phyloP scores from a whole-genome alignment of 2,797 vertebrate genomes.

The Malurus leucopterus region DNA sequence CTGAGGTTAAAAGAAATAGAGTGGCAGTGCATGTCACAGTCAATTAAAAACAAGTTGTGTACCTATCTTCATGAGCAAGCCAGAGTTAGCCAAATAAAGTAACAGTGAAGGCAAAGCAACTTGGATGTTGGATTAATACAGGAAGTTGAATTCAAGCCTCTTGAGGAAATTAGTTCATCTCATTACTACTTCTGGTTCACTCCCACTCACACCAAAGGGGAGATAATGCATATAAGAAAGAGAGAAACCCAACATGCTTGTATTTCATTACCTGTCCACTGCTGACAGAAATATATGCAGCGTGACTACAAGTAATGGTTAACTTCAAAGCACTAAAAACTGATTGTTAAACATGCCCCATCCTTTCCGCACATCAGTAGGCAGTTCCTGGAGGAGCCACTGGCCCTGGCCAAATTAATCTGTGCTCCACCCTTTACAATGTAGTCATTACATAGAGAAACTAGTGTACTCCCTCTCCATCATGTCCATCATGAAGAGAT shows the following conservation, averaged over 20 bases:
- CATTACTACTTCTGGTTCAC: constrained; percentile 6
- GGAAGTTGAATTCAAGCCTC: neutral
- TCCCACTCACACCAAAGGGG: neutral
- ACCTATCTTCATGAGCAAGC: neutral
- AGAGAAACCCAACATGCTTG: constrained; percentile 12
- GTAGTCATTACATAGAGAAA: neutral
- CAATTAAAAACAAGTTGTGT: neutral
- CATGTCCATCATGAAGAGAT: neutral
- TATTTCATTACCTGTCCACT: constrained; percentile 33
- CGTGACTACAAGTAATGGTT: constrained; percentile 21
- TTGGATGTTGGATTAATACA: constrained; percentile 14
- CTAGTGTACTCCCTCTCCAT: neutral
- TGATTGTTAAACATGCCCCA: neutral
- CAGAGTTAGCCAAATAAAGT: neutral
- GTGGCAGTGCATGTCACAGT: neutral
- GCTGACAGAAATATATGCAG: constrained; percentile 3
- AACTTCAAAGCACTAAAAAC: constrained; percentile 40
- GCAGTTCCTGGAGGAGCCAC: neutral
- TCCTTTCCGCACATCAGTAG: constrained; percentile 21
- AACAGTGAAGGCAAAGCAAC: constrained; percentile 10
- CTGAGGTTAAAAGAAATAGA: neutral
- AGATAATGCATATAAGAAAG: neutral
- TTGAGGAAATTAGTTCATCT: constrained; percentile 23
- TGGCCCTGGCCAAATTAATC: neutral
- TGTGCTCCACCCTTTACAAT: neutral